A percentile compares a stretch with the other conserved stretches of the same genome.
phyloP scores from a whole-genome alignment of 2,888 invertebrate species.

The Asteroscopus sphinx region DNA sequence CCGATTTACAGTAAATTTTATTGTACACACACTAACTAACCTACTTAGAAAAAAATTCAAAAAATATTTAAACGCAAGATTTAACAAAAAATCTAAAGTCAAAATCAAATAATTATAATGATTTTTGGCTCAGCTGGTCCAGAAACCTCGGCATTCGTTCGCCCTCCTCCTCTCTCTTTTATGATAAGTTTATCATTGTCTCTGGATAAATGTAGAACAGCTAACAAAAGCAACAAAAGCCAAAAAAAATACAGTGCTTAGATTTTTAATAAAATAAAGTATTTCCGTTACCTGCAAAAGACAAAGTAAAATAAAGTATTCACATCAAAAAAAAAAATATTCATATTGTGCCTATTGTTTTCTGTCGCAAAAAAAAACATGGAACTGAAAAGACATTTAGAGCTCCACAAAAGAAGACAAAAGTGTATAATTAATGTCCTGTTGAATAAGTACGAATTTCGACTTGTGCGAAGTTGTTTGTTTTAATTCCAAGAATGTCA shows the following conservation, averaged over 20 bases:
- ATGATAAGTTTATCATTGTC: no score
- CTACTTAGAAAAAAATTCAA: no score
- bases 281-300: slow-evolving; percentile 12
- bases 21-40: no score
- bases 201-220: no score
- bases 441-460: slow-evolving; percentile 60
- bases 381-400: slow-evolving; percentile 48
- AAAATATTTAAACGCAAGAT: no score
- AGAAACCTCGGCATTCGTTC: no score
- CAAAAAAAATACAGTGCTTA: background rate
- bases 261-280: slow-evolving; percentile 34
- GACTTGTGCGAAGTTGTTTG: slow-evolving; percentile 58
- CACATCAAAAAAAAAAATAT: slow-evolving; percentile 43
- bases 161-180: no score
- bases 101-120: no score
- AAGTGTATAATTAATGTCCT: slow-evolving; percentile 66
- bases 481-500: slow-evolving; percentile 68
- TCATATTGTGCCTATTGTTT: slow-evolving; percentile 45
- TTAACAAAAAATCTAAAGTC: no score
- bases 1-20: no score
- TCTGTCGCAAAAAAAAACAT: slow-evolving; percentile 12
- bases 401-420: slow-evolving; percentile 53
- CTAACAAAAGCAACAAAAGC: background rate
- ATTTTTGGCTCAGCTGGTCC: no score
- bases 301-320: slow-evolving; percentile 30